A percentile compares a stretch with the other conserved stretches of the same genome.
Evolutionary conservation across 2,113 vertebrate genomes (phyloP).

Genomic region (Clinocottus analis): DNA sequence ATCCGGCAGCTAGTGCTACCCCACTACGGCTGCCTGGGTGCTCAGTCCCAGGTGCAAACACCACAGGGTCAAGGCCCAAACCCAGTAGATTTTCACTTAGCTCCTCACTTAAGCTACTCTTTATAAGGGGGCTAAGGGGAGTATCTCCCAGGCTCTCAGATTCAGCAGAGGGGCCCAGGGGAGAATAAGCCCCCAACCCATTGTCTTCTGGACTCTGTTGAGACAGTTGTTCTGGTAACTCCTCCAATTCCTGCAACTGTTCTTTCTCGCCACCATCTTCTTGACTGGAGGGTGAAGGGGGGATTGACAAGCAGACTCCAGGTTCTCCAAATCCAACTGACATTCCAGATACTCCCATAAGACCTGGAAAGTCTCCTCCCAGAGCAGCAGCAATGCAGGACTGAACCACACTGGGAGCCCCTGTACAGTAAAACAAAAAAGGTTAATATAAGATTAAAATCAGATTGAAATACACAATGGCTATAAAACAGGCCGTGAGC

Average conservation of each 20-base stretch:
- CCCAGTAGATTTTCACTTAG: constrained; percentile 89
- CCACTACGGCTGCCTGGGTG: constrained; percentile 80
- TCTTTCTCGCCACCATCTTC: constrained; percentile 84
- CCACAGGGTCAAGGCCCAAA: constrained; percentile 81
- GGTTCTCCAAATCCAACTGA: constrained; percentile 73
- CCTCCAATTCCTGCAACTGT: constrained; percentile 62
- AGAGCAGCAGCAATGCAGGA: constrained; percentile 76
- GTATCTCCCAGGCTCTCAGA: constrained; percentile 87
- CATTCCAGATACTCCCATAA: constrained; percentile 74
- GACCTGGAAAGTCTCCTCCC: constrained; percentile 75
- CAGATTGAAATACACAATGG: neutral
- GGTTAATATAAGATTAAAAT: neutral
- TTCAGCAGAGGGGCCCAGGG: constrained; percentile 80
- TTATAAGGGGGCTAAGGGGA: constrained; percentile 89
- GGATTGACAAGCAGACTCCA: constrained; percentile 78
- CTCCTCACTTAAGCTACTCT: constrained; percentile 90
- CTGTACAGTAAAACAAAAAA: constrained; percentile 55
- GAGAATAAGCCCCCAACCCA: constrained; percentile 73
- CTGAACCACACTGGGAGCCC: constrained; percentile 69
- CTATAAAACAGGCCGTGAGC: neutral
- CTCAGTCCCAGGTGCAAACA: constrained; percentile 80
- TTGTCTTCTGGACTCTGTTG: constrained; percentile 64
- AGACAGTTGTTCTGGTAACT: constrained; percentile 55
- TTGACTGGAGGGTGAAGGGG: constrained; percentile 85
- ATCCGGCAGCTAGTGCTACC: constrained; percentile 85